Percentiles rank a stretch among this genome's conserved stretches.
Conservation (phyloP, 1,140 invertebrate genomes). For the Drosophila guanche region DNA sequence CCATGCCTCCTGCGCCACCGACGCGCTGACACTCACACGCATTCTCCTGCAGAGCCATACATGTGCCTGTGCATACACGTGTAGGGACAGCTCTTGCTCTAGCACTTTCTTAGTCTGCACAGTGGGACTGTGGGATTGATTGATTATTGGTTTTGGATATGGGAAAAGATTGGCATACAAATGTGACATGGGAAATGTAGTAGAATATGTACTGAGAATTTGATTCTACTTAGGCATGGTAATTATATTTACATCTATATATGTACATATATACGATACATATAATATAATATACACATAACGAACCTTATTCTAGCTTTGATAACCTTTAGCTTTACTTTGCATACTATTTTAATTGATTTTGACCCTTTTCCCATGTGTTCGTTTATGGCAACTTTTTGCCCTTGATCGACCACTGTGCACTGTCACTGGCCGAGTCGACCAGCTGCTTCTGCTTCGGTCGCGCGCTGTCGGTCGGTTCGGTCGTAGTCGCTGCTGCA, state of each 20-base stretch:
- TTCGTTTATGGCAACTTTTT: not conserved
- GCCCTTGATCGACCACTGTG: conserved; percentile 14
- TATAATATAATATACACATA: no score
- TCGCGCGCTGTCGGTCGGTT: conserved; percentile 25
- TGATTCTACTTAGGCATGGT: no score
- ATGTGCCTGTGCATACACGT: conserved; percentile 10
- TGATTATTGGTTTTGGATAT: no score
- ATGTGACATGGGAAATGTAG: not conserved
- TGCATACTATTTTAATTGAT: not conserved
- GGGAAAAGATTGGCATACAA: no score
- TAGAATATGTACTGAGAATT: no score
- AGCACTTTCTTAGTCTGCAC: conserved; percentile 64
- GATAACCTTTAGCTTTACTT: not conserved
- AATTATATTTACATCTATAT: no score
- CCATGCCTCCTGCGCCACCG: conserved; percentile 63
- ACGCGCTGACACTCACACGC: conserved; percentile 42
- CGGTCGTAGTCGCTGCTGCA: conserved; percentile 62
- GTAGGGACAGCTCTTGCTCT: conserved; percentile 23
- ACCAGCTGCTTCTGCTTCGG: conserved; percentile 41
- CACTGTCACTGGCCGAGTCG: conserved; percentile 15
- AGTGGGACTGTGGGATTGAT: conserved; percentile 27
- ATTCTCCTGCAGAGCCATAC: conserved; percentile 1
- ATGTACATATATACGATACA: no score
- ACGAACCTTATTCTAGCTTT: not conserved
- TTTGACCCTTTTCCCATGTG: not conserved